phyloP scores from a whole-genome alignment of 2,113 vertebrate species.

The Plotosus lineatus region DNA sequence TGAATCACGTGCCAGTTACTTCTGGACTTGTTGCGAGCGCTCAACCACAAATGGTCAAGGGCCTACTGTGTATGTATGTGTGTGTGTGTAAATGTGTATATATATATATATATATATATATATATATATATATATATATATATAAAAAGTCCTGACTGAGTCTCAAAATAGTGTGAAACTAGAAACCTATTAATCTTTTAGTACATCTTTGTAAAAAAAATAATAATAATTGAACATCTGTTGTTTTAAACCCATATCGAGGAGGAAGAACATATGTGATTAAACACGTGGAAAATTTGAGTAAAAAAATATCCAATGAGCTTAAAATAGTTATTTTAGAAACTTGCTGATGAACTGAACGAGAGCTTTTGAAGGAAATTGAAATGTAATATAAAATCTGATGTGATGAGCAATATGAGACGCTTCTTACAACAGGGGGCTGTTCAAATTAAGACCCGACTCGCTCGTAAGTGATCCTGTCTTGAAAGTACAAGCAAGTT shows the following conservation, averaged over 20 bases:
- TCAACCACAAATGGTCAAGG: no score
- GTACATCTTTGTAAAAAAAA: no score
- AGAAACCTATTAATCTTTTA: neutral
- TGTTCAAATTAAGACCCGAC: neutral
- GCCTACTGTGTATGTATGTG: no score
- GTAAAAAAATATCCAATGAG: neutral
- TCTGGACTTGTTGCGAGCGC: no score
- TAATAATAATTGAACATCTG: neutral
- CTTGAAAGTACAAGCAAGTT: no score
- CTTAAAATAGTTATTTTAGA: neutral
- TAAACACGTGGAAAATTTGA: neutral
- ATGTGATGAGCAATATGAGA: neutral
- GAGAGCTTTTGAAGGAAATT: neutral
- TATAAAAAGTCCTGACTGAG: neutral
- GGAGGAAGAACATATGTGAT: neutral
- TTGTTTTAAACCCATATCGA: neutral
- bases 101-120: no score
- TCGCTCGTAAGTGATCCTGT: no score
- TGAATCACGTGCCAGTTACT: no score
- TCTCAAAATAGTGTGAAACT: neutral
- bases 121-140: no score
- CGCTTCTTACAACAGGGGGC: neutral
- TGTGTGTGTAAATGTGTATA: no score
- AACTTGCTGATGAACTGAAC: neutral
- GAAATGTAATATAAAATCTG: neutral